Evolutionary conservation across 92 coral and sea anemone genomes (phyloP).

Genomic region (Nematostella vectensis): DNA sequence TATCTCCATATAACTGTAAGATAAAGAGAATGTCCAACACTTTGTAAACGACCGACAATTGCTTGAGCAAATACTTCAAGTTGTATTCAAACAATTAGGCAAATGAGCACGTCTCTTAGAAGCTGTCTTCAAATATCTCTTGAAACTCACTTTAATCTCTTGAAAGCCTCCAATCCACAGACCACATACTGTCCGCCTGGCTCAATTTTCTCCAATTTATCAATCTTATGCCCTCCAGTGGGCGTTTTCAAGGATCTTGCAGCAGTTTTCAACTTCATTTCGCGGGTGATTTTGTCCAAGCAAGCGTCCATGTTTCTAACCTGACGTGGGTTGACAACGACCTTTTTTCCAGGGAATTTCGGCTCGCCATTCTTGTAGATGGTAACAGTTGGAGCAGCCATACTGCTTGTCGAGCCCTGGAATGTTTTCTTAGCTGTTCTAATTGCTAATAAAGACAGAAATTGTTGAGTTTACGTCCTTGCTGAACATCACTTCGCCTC

Average conservation of each 20-base stretch:
- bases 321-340: slow-evolving; percentile 70
- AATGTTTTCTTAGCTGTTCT: slow-evolving; percentile 24
- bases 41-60: no score
- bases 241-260: slow-evolving; percentile 82
- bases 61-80: no score
- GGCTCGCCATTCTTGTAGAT: slow-evolving; percentile 62
- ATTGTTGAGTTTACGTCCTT: slow-evolving; percentile 7
- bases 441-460: slow-evolving; percentile 15
- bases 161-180: slow-evolving; percentile 50
- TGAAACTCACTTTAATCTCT: slow-evolving; percentile 34
- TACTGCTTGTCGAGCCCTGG: slow-evolving; percentile 14
- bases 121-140: no score
- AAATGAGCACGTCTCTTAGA: no score
- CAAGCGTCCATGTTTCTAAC: slow-evolving; percentile 65
- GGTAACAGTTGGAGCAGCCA: slow-evolving; percentile 26
- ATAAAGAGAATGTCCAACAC: neutral
- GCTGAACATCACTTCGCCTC: slow-evolving; percentile 12
- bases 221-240: slow-evolving; percentile 57
- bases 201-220: slow-evolving; percentile 45
- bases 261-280: slow-evolving; percentile 43
- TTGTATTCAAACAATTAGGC: no score
- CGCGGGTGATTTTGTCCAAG: slow-evolving; percentile 42
- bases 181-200: slow-evolving; percentile 73
- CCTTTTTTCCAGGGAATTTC: slow-evolving; percentile 43
- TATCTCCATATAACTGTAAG: slow-evolving; percentile 19